Base-by-base conservation (phyloP, 2,888 invertebrate species). In the Eudemis profundana region DNA sequence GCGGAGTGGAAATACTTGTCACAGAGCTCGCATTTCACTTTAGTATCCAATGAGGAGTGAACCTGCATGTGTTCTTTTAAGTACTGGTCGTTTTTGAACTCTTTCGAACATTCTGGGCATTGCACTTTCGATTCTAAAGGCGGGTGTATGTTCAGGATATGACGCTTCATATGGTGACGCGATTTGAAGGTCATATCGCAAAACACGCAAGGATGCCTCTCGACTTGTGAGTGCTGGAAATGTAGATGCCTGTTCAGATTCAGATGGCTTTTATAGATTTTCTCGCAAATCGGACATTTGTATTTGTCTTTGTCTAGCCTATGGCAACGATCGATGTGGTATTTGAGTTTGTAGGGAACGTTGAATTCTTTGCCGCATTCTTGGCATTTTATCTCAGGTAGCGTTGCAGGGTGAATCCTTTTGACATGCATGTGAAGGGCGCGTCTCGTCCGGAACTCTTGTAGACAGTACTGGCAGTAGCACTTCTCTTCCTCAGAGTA, bases 1-100 rank as follows among this genome's bases (percentile, higher is more conserved):
- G 83, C 84, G 0, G 91, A 91, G 51, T 90, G 90, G 61, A 92
- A 92, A 36, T 78, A 82, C 33, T 92, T 92, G 29, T 91, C 87
- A 38, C 92, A 92, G 0, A 90, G 61, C 5, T 90, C 90, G n/a
- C 92, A 92, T 67, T 87, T 82, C 0, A 92, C 86, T 62, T 92
- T 90, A 0, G 85, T 84, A 19, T 91, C 90, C 0, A 84, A 71
- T 0, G 90, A 83, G 0, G 90, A 86, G 47, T 91, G 91, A 0
- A 92, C 84, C 38, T 91, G 90, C 91, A 92, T 92, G 51, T 92
- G 92, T 47, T 90, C 90, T 51, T 87, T 88, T 0, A 92, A 68
- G 63, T 92, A 92, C 69, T 91, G 90, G 38, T 91, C 91, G 54
- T 92, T 92, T 65, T 92, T 92, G 62, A 92, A 92, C 72, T 90